Percentiles rank a stretch among this genome's conserved stretches.
Conservation (phyloP, 2,113 vertebrate species). For the Notothenia coriiceps region DNA sequence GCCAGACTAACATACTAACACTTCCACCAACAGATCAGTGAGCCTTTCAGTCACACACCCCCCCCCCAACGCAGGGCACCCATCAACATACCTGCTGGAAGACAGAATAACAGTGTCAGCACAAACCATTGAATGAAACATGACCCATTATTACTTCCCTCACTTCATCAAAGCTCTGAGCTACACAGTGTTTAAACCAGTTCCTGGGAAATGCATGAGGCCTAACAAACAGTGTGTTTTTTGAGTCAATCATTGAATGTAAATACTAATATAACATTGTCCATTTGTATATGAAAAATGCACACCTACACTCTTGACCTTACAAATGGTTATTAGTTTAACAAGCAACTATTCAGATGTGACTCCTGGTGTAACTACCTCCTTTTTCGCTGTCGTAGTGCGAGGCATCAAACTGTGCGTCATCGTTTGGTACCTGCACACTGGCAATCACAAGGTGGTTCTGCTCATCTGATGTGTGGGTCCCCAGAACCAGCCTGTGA, state of each 20-base stretch:
- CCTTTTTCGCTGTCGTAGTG: slow-evolving; percentile 95
- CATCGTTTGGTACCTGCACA: slow-evolving; percentile 93
- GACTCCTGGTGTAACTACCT: slow-evolving; percentile 80
- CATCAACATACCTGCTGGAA: slow-evolving; percentile 81
- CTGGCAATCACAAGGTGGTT: slow-evolving; percentile 96
- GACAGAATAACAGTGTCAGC: slow-evolving; percentile 53
- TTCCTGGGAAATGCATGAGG: neutral
- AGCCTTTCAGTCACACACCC: slow-evolving; percentile 14
- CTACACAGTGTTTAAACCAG: neutral
- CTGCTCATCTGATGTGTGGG: slow-evolving; percentile 94
- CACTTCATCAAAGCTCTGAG: neutral
- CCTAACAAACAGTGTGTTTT: no score
- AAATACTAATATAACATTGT: neutral
- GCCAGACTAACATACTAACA: slow-evolving; percentile 25
- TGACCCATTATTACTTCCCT: neutral
- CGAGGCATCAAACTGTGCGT: slow-evolving; percentile 91
- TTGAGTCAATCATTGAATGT: neutral
- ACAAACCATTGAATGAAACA: neutral
- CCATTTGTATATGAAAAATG: no score
- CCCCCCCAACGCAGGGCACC: slow-evolving; percentile 6
- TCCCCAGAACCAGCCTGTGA: slow-evolving; percentile 93
- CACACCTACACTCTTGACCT: neutral
- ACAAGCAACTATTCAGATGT: neutral
- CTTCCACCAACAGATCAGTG: slow-evolving; percentile 16
- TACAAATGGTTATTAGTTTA: neutral